phyloP scores from a whole-genome alignment of 2,888 invertebrate species.

The Amorpha juglandis region DNA sequence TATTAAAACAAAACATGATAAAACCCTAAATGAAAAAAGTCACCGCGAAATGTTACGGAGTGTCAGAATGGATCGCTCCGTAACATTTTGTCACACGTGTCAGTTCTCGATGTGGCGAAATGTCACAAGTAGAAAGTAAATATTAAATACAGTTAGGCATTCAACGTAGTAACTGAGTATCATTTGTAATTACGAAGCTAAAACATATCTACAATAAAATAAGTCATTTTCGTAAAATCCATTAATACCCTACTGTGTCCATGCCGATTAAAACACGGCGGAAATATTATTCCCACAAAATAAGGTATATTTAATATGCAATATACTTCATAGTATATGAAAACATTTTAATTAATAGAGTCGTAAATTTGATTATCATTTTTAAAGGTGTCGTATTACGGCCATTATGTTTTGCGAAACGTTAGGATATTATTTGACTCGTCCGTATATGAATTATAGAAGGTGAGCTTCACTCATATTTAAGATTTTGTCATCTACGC shows the following conservation, averaged over 20 bases:
- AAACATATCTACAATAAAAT: neutral
- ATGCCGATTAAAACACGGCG: neutral
- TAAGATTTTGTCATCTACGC: too few relatives aligned
- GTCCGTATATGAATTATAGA: neutral
- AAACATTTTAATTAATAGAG: conserved; percentile 8
- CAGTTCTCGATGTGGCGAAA: too few relatives aligned
- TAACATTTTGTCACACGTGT: too few relatives aligned
- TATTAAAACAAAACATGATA: too few relatives aligned
- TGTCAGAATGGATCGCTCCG: too few relatives aligned
- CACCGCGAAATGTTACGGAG: too few relatives aligned
- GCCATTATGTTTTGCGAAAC: conserved; percentile 5
- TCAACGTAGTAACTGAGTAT: too few relatives aligned
- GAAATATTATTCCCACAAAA: neutral
- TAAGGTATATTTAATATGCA: neutral
- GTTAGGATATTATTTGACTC: neutral
- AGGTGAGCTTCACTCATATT: neutral
- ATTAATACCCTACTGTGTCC: neutral
- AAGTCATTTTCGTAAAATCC: too few relatives aligned
- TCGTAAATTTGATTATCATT: conserved; percentile 2
- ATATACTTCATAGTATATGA: neutral
- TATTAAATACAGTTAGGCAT: too few relatives aligned
- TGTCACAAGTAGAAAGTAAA: too few relatives aligned
- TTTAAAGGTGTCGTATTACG: conserved; percentile 5
- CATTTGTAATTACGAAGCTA: too few relatives aligned
- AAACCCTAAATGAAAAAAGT: too few relatives aligned